A percentile compares a stretch with the other conserved stretches of the same genome.
Evolutionary conservation across 2,113 vertebrate genomes (phyloP).

Genomic region (Columba livia): DNA sequence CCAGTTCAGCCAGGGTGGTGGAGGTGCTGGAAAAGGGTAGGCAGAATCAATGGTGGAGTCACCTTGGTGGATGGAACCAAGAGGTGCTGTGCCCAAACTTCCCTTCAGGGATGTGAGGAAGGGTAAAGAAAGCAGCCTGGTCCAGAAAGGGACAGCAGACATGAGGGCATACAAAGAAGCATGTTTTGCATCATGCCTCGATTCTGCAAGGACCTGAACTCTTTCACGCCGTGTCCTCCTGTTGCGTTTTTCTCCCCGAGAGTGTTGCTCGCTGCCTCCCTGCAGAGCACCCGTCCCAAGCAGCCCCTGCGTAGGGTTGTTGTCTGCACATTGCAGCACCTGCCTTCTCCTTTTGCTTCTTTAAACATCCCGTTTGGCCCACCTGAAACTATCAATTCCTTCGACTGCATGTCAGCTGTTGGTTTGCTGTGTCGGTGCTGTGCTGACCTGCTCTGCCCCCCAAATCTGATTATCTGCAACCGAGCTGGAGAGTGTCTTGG

Average conservation of each 20-base stretch:
- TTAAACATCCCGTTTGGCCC: not conserved
- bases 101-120: not conserved
- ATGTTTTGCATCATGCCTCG: not conserved
- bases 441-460: too few species aligned
- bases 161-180: not conserved
- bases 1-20: not conserved
- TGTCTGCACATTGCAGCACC: not conserved
- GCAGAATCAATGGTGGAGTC: not conserved
- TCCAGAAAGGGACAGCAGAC: not conserved
- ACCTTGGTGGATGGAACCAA: not conserved
- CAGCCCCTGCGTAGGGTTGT: not conserved
- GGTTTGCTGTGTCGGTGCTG: too few species aligned
- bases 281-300: not conserved
- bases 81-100: not conserved
- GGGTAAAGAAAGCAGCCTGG: not conserved
- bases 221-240: not conserved
- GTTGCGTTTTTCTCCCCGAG: not conserved
- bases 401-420: too few species aligned
- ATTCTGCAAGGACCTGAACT: not conserved
- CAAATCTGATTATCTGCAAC: not conserved
- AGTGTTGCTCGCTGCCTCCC: accelerated
- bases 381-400: not conserved
- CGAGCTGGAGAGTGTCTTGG: too few species aligned
- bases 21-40: not conserved
- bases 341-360: not conserved